Evolutionary conservation across 2,113 vertebrate species (phyloP), one percentile per base, ranked within the genome.

Genomic region (Petromus typicus): DNA sequence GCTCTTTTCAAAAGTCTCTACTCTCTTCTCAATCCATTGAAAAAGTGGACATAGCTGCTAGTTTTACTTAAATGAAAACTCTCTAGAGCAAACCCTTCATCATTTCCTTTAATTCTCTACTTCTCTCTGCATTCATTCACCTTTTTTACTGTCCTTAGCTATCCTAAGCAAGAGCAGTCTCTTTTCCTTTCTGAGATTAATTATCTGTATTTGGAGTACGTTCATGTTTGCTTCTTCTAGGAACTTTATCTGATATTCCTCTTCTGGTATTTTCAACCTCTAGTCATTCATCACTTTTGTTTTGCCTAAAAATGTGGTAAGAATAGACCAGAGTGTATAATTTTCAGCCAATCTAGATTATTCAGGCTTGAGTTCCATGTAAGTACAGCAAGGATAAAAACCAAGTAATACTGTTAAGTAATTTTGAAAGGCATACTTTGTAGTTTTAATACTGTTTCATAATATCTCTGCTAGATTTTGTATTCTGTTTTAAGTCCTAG

Each of bases 251-350:
- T 40, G 3, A 80, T 37, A 48, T 73, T n/a, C 13, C 43, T 83
- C 6, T 76, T 76, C 61, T 73, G 27, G 56, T 37, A 59, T 83
- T 91, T 89, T 63, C n/a, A 69, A 43, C 61, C 18, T 75, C 57
- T 84, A 22, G 14, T 87, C 20, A 63, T 30, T 89, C 5, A 56
- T 6, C 93, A 22, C 10, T 80, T 86, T 93, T 73, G 32, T 61
- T 86, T 73, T 86, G 40, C 6, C 40, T 83, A 93, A 91, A 73
- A 71, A n/a, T n/a, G n/a, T n/a, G n/a, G n/a, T n/a, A n/a, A n/a
- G n/a, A n/a, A n/a, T 10, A n/a, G 34, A 63, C 6, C 5, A 63
- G 27, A 69, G 4, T 25, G 0, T 22, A 43, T 69, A 95, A 12
- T 43, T 91, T 71, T 71, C 81, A 81, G 25, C 2, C 20, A 80